Evolutionary conservation across 2,113 vertebrate genomes (phyloP).

Genomic region (Sander lucioperca): DNA sequence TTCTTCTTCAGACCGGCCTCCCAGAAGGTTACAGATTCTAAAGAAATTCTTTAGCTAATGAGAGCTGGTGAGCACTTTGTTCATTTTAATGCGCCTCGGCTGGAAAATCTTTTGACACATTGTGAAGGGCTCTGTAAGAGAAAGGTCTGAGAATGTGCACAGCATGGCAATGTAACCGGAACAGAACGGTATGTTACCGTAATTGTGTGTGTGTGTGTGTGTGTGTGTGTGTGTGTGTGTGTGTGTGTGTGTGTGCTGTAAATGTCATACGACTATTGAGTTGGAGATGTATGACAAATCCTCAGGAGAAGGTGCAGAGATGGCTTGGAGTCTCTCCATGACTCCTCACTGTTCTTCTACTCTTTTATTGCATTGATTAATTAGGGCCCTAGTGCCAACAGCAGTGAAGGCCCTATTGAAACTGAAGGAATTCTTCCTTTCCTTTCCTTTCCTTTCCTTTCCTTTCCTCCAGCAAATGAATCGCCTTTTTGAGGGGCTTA

Average conservation of each 20-base stretch:
- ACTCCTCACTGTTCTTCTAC: background rate
- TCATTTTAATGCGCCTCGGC: slow-evolving; percentile 66
- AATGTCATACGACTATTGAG: slow-evolving; percentile 49
- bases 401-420: too few species aligned
- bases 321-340: background rate
- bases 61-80: slow-evolving; percentile 72
- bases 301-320: background rate
- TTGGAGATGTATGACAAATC: background rate
- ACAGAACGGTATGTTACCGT: background rate
- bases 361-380: background rate
- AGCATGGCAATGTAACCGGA: background rate
- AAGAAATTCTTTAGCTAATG: slow-evolving; percentile 71
- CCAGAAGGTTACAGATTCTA: slow-evolving; percentile 62
- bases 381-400: background rate
- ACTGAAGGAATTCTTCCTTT: too few species aligned
- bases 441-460: too few species aligned
- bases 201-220: slow-evolving; percentile 46
- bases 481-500: too few species aligned
- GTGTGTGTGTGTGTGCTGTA: slow-evolving; percentile 28
- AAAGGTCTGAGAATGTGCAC: slow-evolving; percentile 56
- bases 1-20: slow-evolving; percentile 67
- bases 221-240: slow-evolving; percentile 41
- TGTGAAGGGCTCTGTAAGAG: slow-evolving; percentile 27
- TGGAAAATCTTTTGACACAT: slow-evolving; percentile 68
- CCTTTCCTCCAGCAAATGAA: too few species aligned